Conservation (phyloP, 92 coral and sea anemone genomes). For the Palythoa heliodiscus region DNA sequence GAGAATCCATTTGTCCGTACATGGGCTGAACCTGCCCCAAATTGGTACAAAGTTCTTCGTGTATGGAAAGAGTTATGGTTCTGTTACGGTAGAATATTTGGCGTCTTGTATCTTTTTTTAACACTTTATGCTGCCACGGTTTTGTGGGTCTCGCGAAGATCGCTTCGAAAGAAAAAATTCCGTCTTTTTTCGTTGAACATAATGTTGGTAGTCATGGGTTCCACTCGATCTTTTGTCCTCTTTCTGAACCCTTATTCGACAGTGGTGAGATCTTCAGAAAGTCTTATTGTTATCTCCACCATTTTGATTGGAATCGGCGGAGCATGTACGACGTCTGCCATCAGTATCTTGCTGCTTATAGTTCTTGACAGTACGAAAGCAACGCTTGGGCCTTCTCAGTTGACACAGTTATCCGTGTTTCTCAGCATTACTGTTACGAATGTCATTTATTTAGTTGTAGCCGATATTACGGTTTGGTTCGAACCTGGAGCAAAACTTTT, state of each 20-base stretch:
- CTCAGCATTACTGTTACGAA: conserved; percentile 51
- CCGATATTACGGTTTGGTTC: conserved; percentile 68
- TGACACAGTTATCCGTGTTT: conserved; percentile 55
- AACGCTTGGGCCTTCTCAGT: conserved; percentile 51
- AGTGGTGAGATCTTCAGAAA: conserved; percentile 15
- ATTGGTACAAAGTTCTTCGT: conserved; percentile 8
- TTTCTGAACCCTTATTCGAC: conserved; percentile 71
- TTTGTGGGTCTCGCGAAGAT: conserved; percentile 39
- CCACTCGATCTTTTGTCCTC: conserved; percentile 45
- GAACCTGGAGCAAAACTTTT: conserved; percentile 50
- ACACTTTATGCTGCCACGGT: conserved; percentile 3
- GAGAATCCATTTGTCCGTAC: background rate
- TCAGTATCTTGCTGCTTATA: conserved; percentile 67
- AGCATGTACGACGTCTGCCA: conserved; percentile 71
- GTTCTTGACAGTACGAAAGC: conserved; percentile 68
- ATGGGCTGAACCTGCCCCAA: conserved; percentile 35
- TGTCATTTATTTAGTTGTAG: conserved; percentile 54
- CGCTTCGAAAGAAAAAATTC: conserved; percentile 15
- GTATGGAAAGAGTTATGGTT: conserved; percentile 23
- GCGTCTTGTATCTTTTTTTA: conserved; percentile 12
- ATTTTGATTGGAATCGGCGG: conserved; percentile 64
- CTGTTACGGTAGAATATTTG: conserved; percentile 18
- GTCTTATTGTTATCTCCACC: conserved; percentile 39
- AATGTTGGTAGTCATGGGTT: conserved; percentile 61
- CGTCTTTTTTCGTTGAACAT: conserved; percentile 56